Conservation (phyloP, 2,113 vertebrate species). For the Phodopus roborovskii region DNA sequence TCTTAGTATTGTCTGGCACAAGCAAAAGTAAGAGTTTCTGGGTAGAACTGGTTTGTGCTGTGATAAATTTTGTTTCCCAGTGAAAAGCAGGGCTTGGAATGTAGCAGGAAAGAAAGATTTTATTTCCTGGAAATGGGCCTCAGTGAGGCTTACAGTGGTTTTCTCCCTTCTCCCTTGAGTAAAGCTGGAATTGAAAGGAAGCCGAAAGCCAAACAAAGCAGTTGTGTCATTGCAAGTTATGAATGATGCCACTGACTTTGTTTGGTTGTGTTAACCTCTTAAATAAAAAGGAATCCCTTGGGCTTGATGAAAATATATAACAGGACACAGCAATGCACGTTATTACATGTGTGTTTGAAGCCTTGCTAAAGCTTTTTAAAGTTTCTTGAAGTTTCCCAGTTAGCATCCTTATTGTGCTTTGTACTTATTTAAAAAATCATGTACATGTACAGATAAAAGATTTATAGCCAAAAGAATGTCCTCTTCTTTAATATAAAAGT, state of each 20-base stretch:
- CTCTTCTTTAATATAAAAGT: neutral
- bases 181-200: neutral
- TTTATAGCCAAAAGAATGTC: neutral
- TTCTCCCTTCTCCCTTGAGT: neutral
- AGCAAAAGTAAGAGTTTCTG: neutral
- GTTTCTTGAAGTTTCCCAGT: conserved; percentile 15
- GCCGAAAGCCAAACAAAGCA: neutral
- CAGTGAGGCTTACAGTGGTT: neutral
- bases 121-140: neutral
- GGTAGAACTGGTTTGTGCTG: neutral
- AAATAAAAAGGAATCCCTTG: neutral
- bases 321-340: neutral
- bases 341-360: neutral
- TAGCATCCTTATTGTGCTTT: neutral
- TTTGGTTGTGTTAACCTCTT: conserved; percentile 7
- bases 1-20: neutral
- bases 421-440: neutral
- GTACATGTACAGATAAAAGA: conserved; percentile 48
- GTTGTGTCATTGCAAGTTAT: neutral
- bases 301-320: neutral
- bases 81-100: neutral
- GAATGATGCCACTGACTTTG: neutral
- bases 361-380: neutral
- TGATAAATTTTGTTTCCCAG: neutral
- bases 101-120: neutral